phyloP scores from a whole-genome alignment of 2,797 vertebrate genomes.

The Coilia nasus region DNA sequence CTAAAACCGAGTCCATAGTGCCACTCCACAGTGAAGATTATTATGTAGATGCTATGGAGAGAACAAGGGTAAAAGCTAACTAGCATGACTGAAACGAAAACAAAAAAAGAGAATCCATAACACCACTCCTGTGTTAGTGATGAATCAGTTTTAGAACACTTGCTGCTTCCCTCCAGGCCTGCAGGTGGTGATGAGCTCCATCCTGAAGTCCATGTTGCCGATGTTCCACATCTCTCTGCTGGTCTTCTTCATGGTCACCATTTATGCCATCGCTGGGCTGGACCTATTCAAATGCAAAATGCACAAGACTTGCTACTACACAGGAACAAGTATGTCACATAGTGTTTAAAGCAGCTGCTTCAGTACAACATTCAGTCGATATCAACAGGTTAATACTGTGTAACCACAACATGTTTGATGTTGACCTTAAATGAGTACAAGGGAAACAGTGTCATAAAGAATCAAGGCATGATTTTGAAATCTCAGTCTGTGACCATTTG shows the following conservation, averaged over 20 bases:
- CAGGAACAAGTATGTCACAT: constrained; percentile 69
- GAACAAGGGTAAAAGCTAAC: too few species aligned
- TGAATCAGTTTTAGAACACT: too few species aligned
- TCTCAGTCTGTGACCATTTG: neutral
- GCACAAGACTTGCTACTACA: constrained; percentile 93
- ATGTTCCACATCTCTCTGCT: constrained; percentile 89
- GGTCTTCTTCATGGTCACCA: constrained; percentile 93
- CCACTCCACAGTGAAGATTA: too few species aligned
- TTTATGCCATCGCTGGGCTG: constrained; percentile 90
- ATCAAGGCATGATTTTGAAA: neutral
- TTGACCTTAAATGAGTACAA: neutral
- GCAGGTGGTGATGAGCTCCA: constrained; percentile 94
- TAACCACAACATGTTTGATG: too few species aligned
- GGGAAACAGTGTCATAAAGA: neutral
- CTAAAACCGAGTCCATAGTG: too few species aligned
- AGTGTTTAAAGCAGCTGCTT: neutral
- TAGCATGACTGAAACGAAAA: too few species aligned
- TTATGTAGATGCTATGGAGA: too few species aligned
- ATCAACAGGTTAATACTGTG: neutral
- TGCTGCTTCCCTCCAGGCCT: constrained; percentile 76
- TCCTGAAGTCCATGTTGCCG: constrained; percentile 91
- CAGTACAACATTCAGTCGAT: neutral
- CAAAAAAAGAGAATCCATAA: too few species aligned
- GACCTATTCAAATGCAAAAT: constrained; percentile 96
- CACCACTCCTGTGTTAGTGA: neutral